A percentile compares a stretch with the other conserved stretches of the same genome.
Evolutionary conservation across 2,888 invertebrate genomes (phyloP).

Genomic region (Tiphia femorata): DNA sequence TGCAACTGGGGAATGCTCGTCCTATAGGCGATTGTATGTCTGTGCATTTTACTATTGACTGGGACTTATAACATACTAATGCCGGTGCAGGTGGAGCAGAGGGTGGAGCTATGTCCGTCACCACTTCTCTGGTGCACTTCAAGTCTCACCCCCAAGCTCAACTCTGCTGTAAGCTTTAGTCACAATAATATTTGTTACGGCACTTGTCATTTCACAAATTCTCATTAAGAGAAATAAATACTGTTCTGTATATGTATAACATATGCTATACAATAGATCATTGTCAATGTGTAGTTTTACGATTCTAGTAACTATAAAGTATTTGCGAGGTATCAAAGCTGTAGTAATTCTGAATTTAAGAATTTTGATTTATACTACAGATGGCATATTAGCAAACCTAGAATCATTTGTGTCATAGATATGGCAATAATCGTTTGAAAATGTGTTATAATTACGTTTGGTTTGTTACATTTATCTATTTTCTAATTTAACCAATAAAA

Average conservation of each 20-base stretch:
- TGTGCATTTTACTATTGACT: constrained; percentile 42
- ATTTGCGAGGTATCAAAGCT: too few species aligned
- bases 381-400: too few species aligned
- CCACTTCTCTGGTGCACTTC: constrained; percentile 63
- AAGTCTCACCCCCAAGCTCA: constrained; percentile 64
- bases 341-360: too few species aligned
- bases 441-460: too few species aligned
- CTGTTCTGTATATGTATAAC: too few species aligned
- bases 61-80: constrained; percentile 64
- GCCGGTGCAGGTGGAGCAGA: constrained; percentile 66
- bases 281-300: not conserved
- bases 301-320: not conserved
- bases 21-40: constrained; percentile 19
- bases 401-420: too few species aligned
- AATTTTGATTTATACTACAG: too few species aligned
- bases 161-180: constrained; percentile 66
- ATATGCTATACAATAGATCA: not conserved
- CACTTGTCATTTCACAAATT: constrained; percentile 34
- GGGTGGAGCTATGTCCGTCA: constrained; percentile 61
- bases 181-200: constrained; percentile 55
- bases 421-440: too few species aligned
- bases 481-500: too few species aligned
- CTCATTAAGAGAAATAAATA: too few species aligned
- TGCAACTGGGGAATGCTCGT: constrained; percentile 10
- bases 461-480: too few species aligned